phyloP scores from a whole-genome alignment of 1,140 invertebrate species.

The Pomacea maculata region DNA sequence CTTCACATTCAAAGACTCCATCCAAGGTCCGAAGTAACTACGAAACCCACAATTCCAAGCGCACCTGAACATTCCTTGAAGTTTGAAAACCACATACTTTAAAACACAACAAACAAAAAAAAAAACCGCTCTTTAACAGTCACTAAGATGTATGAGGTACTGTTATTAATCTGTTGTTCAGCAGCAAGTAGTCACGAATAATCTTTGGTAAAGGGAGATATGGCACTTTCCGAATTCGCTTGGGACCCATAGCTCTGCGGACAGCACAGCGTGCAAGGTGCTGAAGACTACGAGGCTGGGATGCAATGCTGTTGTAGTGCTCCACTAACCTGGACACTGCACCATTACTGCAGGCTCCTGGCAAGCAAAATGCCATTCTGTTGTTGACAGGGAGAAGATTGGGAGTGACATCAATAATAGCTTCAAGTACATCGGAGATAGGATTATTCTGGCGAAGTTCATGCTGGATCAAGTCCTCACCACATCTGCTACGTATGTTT shows the following conservation, averaged over 20 bases:
- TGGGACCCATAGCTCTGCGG: slow-evolving; percentile 40
- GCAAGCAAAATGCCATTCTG: background rate
- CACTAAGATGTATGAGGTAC: too few relatives aligned
- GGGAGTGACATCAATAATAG: slow-evolving; percentile 34
- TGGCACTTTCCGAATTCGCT: slow-evolving; percentile 45
- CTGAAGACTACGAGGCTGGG: slow-evolving; percentile 53
- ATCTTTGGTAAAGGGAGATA: slow-evolving; percentile 49
- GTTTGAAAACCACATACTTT: too few relatives aligned
- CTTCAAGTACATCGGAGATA: slow-evolving; percentile 51
- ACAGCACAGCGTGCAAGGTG: slow-evolving; percentile 58
- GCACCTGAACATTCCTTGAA: too few relatives aligned
- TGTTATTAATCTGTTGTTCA: slow-evolving; percentile 8
- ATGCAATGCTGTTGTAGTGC: background rate
- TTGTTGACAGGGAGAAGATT: background rate
- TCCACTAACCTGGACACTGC: background rate
- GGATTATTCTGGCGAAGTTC: slow-evolving; percentile 41
- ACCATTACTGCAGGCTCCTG: background rate
- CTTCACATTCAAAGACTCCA: too few relatives aligned
- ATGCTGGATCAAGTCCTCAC: slow-evolving; percentile 45
- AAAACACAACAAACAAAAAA: too few relatives aligned
- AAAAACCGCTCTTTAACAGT: too few relatives aligned
- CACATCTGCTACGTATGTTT: slow-evolving; percentile 48
- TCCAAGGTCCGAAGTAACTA: too few relatives aligned
- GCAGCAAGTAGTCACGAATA: slow-evolving; percentile 54
- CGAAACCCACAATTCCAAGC: too few relatives aligned